Conservation (phyloP, 2,113 vertebrate species). For the Cololabis saira region DNA sequence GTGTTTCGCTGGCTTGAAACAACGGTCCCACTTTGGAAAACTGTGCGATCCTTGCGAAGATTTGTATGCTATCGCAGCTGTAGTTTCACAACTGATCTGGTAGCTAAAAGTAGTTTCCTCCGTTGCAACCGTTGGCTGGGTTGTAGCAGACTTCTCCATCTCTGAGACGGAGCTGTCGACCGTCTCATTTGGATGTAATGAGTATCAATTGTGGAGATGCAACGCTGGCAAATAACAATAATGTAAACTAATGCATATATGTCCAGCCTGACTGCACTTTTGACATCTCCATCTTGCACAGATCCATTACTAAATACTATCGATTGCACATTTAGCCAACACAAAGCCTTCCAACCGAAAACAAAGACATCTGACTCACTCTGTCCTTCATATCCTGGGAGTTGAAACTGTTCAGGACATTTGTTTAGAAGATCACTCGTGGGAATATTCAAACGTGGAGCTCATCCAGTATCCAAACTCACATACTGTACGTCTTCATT, state of each 20-base stretch:
- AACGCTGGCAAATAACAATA: background rate
- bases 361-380: slow-evolving; percentile 9
- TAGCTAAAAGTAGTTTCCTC: slow-evolving; percentile 40
- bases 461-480: slow-evolving; percentile 13
- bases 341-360: slow-evolving; percentile 1
- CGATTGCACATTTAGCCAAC: slow-evolving; percentile 11
- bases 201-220: slow-evolving; percentile 21
- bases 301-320: slow-evolving; percentile 16
- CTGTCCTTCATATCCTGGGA: slow-evolving; percentile 15
- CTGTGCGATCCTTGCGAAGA: slow-evolving; percentile 21
- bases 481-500: slow-evolving; percentile 31
- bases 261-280: slow-evolving; percentile 13
- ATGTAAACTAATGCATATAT: background rate
- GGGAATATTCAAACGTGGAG: slow-evolving; percentile 11
- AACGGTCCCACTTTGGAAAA: slow-evolving; percentile 21
- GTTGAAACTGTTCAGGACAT: slow-evolving; percentile 11
- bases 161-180: slow-evolving; percentile 24
- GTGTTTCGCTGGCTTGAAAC: slow-evolving; percentile 28
- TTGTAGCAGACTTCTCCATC: slow-evolving; percentile 45
- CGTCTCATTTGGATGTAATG: slow-evolving; percentile 40
- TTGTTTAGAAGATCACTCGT: slow-evolving; percentile 9
- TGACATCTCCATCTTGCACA: slow-evolving; percentile 28
- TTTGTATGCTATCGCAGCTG: slow-evolving; percentile 1
- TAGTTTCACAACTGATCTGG: background rate
- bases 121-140: slow-evolving; percentile 38